Percentiles rank a stretch among this genome's conserved stretches.
phyloP scores from a whole-genome alignment of 2,888 invertebrate genomes.

The Psylliodes chrysocephalus region DNA sequence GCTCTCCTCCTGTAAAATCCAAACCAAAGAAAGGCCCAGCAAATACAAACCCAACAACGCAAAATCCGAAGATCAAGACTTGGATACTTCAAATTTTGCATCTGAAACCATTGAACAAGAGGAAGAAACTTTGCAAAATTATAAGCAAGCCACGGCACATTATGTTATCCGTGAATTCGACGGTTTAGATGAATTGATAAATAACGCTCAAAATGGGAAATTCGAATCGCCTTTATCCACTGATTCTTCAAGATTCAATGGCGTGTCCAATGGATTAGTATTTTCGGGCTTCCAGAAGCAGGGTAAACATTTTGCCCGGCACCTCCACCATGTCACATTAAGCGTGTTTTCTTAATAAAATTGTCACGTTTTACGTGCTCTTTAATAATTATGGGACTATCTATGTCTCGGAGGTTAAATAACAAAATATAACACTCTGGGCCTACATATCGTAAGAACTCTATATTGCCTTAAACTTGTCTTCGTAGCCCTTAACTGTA shows the following conservation, averaged over 20 bases:
- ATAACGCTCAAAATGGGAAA: conserved; percentile 46
- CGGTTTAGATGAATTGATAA: conserved; percentile 61
- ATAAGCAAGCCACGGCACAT: conserved; percentile 77
- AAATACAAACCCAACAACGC: conserved; percentile 58
- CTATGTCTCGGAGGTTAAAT: too few species aligned
- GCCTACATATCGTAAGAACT: too few species aligned
- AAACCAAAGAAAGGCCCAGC: conserved; percentile 45
- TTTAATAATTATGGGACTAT: too few species aligned
- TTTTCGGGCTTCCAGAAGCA: conserved; percentile 48
- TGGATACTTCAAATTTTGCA: conserved; percentile 76
- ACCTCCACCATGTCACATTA: too few species aligned
- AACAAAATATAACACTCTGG: too few species aligned
- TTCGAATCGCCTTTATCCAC: conserved; percentile 53
- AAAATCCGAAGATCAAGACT: conserved; percentile 64
- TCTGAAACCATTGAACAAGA: conserved; percentile 80
- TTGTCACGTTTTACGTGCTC: too few species aligned
- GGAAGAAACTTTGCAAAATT: conserved; percentile 78
- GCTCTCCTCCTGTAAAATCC: conserved; percentile 58
- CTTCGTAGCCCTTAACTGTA: too few species aligned
- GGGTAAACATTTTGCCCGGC: conserved; percentile 33
- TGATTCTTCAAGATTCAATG: conserved; percentile 58
- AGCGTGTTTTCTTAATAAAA: too few species aligned
- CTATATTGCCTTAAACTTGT: too few species aligned
- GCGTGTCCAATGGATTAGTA: conserved; percentile 57
- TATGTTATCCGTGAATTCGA: conserved; percentile 73